Evolutionary conservation across 2,797 vertebrate species (phyloP), one percentile per base, ranked within the genome.

Genomic region (Mionectes olivaceus): DNA sequence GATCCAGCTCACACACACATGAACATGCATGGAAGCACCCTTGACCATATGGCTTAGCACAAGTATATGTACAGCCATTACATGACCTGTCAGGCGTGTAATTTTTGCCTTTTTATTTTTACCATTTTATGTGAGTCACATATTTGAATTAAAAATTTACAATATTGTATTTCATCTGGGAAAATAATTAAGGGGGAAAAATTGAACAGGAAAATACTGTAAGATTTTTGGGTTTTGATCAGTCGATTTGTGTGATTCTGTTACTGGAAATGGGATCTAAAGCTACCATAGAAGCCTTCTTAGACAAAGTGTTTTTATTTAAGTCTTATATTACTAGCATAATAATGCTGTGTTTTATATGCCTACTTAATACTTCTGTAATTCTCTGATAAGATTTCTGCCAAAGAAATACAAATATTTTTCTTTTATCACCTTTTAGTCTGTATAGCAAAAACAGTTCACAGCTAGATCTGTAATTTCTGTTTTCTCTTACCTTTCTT

Each of bases 301-400:
- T 70, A 57, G 57, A 64, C 94, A 46, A 44, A 82, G 80, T 73
- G 56, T 67, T 96, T 97, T 89, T 95, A 96, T 97, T 94, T 93
- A 41, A 83, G n/a, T 41, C 78, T 95, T 97, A 87, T 90, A 96
- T 96, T 96, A 81, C 73, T 86, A 57, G 11, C 56, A 95, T 96
- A 93, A 95, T 97, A 96, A 96, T 96, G 82, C 61, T 70, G 87
- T 91, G 61, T 90, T 97, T 98, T 97, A 96, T 96, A 82, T 93
- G 63, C 37, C 78, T 94, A 91, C 94, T 97, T 96, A 79, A 82
- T 96, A 94, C 52, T 96, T 97, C 92, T 97, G 96, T 82, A 95
- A 69, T 87, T 95, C 86, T 96, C 78, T 93, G 89, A 96, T 95
- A 97, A 96, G 88, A 97, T 95, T 96, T n/a, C 87, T 90, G 88